Percentiles rank a stretch among this genome's conserved stretches.
Conservation (phyloP, 2,113 vertebrate genomes). For the Bubo bubo region DNA sequence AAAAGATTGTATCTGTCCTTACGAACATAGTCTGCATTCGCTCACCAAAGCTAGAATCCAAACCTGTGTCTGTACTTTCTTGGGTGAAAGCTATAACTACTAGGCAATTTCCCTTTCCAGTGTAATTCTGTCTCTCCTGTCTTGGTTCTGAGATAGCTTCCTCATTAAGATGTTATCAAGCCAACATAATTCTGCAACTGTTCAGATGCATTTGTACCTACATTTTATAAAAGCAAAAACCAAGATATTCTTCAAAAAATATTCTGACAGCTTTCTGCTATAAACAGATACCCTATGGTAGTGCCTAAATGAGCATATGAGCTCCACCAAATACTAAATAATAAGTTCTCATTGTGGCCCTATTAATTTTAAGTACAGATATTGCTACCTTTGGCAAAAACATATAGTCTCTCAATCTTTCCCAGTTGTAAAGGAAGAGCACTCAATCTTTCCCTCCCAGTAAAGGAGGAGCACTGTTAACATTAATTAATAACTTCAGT, state of each 20-base stretch:
- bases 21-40: not conserved
- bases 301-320: not conserved
- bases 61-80: not conserved
- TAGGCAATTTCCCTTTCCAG: not conserved
- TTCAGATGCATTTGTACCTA: not conserved
- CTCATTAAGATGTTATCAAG: not conserved
- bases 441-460: not conserved
- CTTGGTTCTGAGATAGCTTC: not conserved
- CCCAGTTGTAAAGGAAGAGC: not conserved
- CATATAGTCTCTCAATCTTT: not conserved
- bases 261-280: not conserved
- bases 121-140: not conserved
- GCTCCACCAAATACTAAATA: not conserved
- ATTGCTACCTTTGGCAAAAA: not conserved
- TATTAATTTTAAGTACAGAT: not conserved
- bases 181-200: not conserved
- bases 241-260: not conserved
- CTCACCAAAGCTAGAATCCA: not conserved
- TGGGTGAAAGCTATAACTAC: not conserved
- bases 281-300: not conserved
- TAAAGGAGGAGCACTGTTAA: not conserved
- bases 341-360: not conserved
- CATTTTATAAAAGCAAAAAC: not conserved
- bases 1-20: not conserved
- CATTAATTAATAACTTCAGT: not conserved